Percentiles rank a stretch among this genome's conserved stretches.
phyloP scores from a whole-genome alignment of 2,888 invertebrate genomes.

The Operophtera brumata region DNA sequence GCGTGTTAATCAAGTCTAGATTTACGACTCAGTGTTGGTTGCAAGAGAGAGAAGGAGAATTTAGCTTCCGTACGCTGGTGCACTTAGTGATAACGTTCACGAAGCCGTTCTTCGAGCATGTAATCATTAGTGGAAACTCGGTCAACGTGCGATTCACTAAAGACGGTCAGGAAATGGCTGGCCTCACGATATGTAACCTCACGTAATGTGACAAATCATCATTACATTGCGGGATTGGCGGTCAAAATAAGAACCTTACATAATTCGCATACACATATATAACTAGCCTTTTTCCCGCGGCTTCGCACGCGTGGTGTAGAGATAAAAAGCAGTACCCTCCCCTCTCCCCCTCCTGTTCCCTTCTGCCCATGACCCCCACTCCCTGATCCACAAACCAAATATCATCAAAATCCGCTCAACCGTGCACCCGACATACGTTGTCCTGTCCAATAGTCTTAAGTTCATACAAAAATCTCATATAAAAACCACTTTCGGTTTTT shows the following conservation, averaged over 20 bases:
- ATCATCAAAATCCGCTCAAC: too few relatives aligned
- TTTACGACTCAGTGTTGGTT: conserved; percentile 24
- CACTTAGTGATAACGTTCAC: conserved; percentile 49
- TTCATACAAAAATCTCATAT: too few relatives aligned
- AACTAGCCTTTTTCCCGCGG: too few relatives aligned
- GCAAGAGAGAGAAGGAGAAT: conserved; percentile 35
- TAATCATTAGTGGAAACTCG: conserved; percentile 27
- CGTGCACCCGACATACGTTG: too few relatives aligned
- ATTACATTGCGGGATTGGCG: neutral
- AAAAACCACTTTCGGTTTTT: too few relatives aligned
- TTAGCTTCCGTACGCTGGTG: conserved; percentile 44
- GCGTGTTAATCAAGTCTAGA: conserved; percentile 25
- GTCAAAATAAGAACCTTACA: neutral
- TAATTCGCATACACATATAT: too few relatives aligned
- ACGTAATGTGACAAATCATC: conserved; percentile 4
- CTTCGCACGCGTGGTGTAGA: too few relatives aligned
- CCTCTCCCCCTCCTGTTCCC: too few relatives aligned
- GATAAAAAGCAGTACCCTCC: too few relatives aligned
- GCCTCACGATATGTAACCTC: neutral
- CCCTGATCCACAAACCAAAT: too few relatives aligned
- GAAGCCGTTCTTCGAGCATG: conserved; percentile 39
- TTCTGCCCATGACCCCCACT: too few relatives aligned
- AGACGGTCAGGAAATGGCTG: conserved; percentile 15
- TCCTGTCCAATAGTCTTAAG: too few relatives aligned
- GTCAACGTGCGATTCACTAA: conserved; percentile 18